Base-by-base conservation (phyloP, 1,140 invertebrate species). In the Lasioglossum albipes region DNA sequence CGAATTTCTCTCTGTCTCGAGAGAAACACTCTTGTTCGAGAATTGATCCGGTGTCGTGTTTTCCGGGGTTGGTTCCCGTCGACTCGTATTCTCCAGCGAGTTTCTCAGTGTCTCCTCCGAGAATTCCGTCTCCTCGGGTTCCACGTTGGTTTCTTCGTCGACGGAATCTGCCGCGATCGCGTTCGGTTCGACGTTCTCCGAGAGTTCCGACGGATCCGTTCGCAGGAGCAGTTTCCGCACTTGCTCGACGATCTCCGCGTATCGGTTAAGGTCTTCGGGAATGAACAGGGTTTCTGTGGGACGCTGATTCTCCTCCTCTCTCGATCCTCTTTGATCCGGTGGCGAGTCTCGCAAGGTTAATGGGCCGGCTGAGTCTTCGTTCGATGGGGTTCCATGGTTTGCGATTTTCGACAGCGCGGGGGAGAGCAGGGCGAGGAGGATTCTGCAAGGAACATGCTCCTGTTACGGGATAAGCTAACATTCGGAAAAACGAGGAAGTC, bases 401-500 rank as follows among this genome's bases (percentile, higher is more conserved):
- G 78, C 22, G 45, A 12, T 49, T 36, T 41, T 67, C 3, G 77
- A 77, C 12, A 69, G 62, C 13, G 61, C 36, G 68, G 54, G 62
- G 54, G 73, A 78, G 62, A 88, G 67, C 61, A 79, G 82, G 57
- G 68, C 82, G 61, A 86, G 36, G 49, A 87, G 31, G 41, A 88
- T 61, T 42, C 87, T 88, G 75, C 12, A 74, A 83, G 22, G 57
- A 2, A 16, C 6, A 18, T 16, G 16, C 0, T 16, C 16, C 18
- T 5, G 18, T 16, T 12, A 16, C 5, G 2, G 45, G 45, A 12
- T 1, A 0, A 12, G 10, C 45, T 12, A 12, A 13, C 12, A 49
- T 12, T 49, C 3, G 45, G 12, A 12, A 0, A 27, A 1, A 27
- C 27, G 27, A 27, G 27, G 27, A 27, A 27, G 27, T 27, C 1